Percentiles rank a stretch among this genome's conserved stretches.
Conservation (phyloP, 2,888 invertebrate genomes). For the Augiades crinisus region DNA sequence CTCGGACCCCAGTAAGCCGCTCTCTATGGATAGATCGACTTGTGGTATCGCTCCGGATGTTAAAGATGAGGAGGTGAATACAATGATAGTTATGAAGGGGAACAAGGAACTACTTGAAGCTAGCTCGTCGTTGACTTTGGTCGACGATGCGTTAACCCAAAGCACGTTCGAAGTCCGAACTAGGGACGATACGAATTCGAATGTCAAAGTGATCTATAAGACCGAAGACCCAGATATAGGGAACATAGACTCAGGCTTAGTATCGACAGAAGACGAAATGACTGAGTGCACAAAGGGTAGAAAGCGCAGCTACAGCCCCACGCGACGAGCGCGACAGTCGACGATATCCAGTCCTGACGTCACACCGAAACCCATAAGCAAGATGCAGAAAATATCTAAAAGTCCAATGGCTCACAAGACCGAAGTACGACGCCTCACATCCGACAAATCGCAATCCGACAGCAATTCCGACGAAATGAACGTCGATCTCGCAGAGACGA, state of each 20-base stretch:
- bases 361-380: slow-evolving; percentile 57
- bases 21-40: slow-evolving; percentile 42
- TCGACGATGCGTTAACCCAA: slow-evolving; percentile 48
- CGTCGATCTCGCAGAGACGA: slow-evolving; percentile 12
- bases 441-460: slow-evolving; percentile 3
- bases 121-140: slow-evolving; percentile 59
- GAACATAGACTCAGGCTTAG: slow-evolving; percentile 38
- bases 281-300: slow-evolving; percentile 37
- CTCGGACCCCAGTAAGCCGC: slow-evolving; percentile 37
- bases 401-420: slow-evolving; percentile 37
- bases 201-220: slow-evolving; percentile 43
- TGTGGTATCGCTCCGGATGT: slow-evolving; percentile 35
- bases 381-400: slow-evolving; percentile 54
- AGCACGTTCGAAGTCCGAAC: slow-evolving; percentile 32
- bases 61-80: slow-evolving; percentile 54
- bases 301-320: slow-evolving; percentile 53
- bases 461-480: slow-evolving; percentile 18
- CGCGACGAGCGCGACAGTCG: slow-evolving; percentile 29
- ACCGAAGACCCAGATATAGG: slow-evolving; percentile 30
- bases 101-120: slow-evolving; percentile 53
- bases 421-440: neutral
- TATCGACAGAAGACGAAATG: slow-evolving; percentile 36
- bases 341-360: slow-evolving; percentile 20
- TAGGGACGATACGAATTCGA: slow-evolving; percentile 28
- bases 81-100: slow-evolving; percentile 59